phyloP scores from a whole-genome alignment of 2,888 invertebrate species.

The Ametastegia equiseti region DNA sequence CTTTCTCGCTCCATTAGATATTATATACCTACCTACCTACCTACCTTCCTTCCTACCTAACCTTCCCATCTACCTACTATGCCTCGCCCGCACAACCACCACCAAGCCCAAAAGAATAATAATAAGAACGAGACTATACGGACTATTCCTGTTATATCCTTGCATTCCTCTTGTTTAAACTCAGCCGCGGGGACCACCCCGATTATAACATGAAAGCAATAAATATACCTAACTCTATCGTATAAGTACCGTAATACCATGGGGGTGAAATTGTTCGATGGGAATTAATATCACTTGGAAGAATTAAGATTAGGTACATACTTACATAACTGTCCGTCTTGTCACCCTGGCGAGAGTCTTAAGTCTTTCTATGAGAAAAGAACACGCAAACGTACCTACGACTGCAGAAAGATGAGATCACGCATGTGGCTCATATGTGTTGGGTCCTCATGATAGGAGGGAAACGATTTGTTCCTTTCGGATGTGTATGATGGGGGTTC shows the following conservation, averaged over 20 bases:
- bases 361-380: neutral
- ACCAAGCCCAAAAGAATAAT: slow-evolving; percentile 66
- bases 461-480: neutral
- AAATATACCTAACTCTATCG: slow-evolving; percentile 1
- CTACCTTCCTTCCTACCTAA: slow-evolving; percentile 63
- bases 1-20: slow-evolving; percentile 50
- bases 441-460: neutral
- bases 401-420: neutral
- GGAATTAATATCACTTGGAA: neutral
- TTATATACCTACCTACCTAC: slow-evolving; percentile 33
- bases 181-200: slow-evolving; percentile 75
- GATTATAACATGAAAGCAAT: slow-evolving; percentile 50
- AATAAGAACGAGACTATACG: slow-evolving; percentile 69
- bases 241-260: neutral
- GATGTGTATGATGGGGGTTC: too few relatives aligned
- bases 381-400: neutral
- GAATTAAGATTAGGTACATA: too few relatives aligned
- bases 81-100: slow-evolving; percentile 62
- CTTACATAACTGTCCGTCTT: neutral
- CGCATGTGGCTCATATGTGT: neutral
- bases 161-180: slow-evolving; percentile 74
- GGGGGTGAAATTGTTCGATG: neutral
- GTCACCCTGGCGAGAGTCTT: neutral
- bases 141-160: slow-evolving; percentile 72
- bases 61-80: slow-evolving; percentile 64